Evolutionary conservation across 1,140 invertebrate species (phyloP), one percentile per base, ranked within the genome.

Genomic region (Zaprionus gabonicus): DNA sequence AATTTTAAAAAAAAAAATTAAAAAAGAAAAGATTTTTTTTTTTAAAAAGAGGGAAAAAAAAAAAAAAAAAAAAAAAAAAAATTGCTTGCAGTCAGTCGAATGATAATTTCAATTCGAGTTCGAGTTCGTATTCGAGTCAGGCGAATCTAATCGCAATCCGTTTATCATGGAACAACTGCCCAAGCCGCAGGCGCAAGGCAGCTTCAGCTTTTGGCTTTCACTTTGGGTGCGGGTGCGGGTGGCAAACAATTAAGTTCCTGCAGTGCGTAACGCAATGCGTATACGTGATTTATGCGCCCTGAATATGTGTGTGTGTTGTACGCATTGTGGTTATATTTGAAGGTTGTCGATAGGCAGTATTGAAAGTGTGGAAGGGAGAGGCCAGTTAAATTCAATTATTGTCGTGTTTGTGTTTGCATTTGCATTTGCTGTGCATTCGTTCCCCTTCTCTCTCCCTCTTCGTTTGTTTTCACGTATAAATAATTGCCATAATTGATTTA

Each of bases 401-500:
- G 60, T 25, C 55, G n/a, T 63, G 44, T 64, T 75, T 73, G 63
- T 20, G 67, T 70, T 70, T 23, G 59, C 57, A 69, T 55, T 41
- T 57, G 69, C 17, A 20, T 67, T 59, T 68, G 20, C 46, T 51
- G n/a, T 46, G 0, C 41, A 2, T n/a, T 46, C 41, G n/a, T 1
- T 51, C 12, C 1, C 4, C 4, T 1, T 13, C 46, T 13, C 46
- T 25, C 46, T 3, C 10, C 23, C 20, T 6, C 46, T 13, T 31
- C 49, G 51, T 70, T 70, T 76, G 74, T 34, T 38, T 64, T 23
- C 68, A 31, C 23, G 15, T 53, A 17, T 63, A 65, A 66, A 60
- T 76, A 72, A 76, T 75, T 75, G 72, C 53, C 72, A 75, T 75
- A 71, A 71, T 75, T 71, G 72, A 75, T 75, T 75, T 64, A 71